Evolutionary conservation across 2,797 vertebrate species (phyloP), one percentile per base, ranked within the genome.

Genomic region (Eremophila alpestris): DNA sequence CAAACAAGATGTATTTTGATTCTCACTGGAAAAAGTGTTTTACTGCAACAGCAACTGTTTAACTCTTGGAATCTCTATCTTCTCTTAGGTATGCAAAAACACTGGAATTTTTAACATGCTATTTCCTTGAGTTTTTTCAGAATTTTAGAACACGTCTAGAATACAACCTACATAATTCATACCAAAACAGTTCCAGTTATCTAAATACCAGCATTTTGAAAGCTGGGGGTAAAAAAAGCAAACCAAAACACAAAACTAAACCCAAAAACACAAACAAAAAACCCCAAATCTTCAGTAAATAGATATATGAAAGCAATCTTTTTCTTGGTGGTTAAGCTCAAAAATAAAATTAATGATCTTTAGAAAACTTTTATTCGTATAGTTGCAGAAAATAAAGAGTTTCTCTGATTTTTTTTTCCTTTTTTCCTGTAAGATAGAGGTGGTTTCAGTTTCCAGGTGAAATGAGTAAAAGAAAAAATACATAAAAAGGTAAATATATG

Each of bases 401-500:
- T 82, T 71, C 0, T 45, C 32, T 45, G 14, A 12, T 11, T 48
- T 52, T 19, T 19, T 52, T 36, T 48, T 16, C 3, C 29, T 6
- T 16, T 60, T 26, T 2, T 5, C 3, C 8, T 3, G 2, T 43
- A 40, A 29, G 10, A 51, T 9, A 45, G 4, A 21, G 3, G 2
- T 43, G 3, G 2, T 63, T 82, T 45, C 2, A 11, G 23, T 48
- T 82, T 71, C 22, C 48, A 59, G 5, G 8, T 71, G 24, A 82
- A 55, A 54, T 27, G 3, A 63, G 32, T 29, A 3, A 23, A 67
- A 74, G 7, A n/a, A 68, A 54, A 54, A 5, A 27, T 16, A 6
- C 13, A 16, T 13, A 3, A 23, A 36, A 38, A 45, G 7, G 9
- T 7, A 54, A 49, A 17, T n/a, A 41, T 30, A 24, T 20, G 36